Base-by-base conservation (phyloP, 2,113 vertebrate species). In the Callospermophilus lateralis region DNA sequence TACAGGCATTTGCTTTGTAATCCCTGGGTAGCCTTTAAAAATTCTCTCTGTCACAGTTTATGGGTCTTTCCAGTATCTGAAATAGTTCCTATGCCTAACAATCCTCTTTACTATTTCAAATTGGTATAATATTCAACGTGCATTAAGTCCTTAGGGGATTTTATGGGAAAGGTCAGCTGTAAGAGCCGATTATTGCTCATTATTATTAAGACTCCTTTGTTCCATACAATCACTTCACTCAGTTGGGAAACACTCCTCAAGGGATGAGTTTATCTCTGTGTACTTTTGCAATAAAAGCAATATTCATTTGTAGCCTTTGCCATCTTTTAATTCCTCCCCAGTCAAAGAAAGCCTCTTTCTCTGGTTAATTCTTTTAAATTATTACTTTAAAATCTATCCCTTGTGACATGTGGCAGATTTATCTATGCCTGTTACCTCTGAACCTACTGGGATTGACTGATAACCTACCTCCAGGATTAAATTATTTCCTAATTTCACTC, bases 141-240 rank as follows among this genome's bases (percentile, higher is more conserved):
- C 90, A 96, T 90, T 95, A 95, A 95, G 86, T 93, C 95, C 93
- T 97, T 65, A 73, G 84, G 89, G 93, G 89, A 97, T 95, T 92
- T 80, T 67, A 72, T 85, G 84, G 77, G 95, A 96, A 97, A 98
- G 97, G 97, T 96, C 97, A 96, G 91, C 87, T 95, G 86, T 97
- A 97, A 97, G 90, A 93, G n/a, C 79, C 6, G 12, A 95, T 97
- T 96, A 97, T 55, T 93, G 87, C 89, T 97, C 95, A 97, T 98
- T 96, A 97, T 95, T 97, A 93, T 97, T 97, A 97, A 97, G 96
- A 93, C 87, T 95, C 84, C 53, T 97, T 97, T 97, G 97, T 94
- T 95, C 76, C 67, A 87, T 30, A 78, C 93, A 96, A 94, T 96
- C 91, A 84, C 61, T 95, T 95, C 94, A 86, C 81, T 65, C 93